Evolutionary conservation across 2,113 vertebrate species (phyloP), one percentile per base, ranked within the genome.

Genomic region (Carassius gibelio): DNA sequence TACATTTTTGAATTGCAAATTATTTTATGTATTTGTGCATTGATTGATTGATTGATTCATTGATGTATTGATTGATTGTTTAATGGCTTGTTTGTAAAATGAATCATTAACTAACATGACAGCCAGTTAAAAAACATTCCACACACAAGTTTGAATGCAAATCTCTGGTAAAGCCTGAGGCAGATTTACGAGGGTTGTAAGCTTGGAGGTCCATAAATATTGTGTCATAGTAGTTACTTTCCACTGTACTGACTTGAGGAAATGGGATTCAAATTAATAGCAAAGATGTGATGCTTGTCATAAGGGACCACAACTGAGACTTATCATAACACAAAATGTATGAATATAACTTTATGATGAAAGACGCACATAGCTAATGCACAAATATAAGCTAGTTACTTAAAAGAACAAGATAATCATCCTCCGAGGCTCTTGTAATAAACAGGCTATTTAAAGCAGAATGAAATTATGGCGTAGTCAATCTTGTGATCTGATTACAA

Each of bases 401-500:
- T 64, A 61, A 86, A 68, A 81, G 7, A 81, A 79, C 30, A 30
- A 55, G 52, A 86, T 64, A 76, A 86, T 75, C 77, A 62, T 74
- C 57, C 26, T 75, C 55, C 45, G 9, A 59, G 52, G 34, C 45
- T 79, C 15, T 17, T 61, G 59, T 59, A 75, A 86, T 83, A 79
- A 79, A 62, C 8, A 85, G 23, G 74, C 64, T 74, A 82, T 85
- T 88, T 77, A 71, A 55, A 61, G 62, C 10, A 17, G 14, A 57
- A 75, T 85, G 8, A 76, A 86, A 83, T 64, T 48, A 68, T 48
- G 2, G 76, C 76, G 23, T 17, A 68, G 68, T 64, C 36, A 68
- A 34, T 86, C 30, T 80, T 66, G 68, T 23, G 76, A 84, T 86
- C 42, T 86, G 76, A 84, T 81, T 45, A 74, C 59, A 68, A 64